phyloP scores from a whole-genome alignment of 2,113 vertebrate genomes.

The Talpa occidentalis region DNA sequence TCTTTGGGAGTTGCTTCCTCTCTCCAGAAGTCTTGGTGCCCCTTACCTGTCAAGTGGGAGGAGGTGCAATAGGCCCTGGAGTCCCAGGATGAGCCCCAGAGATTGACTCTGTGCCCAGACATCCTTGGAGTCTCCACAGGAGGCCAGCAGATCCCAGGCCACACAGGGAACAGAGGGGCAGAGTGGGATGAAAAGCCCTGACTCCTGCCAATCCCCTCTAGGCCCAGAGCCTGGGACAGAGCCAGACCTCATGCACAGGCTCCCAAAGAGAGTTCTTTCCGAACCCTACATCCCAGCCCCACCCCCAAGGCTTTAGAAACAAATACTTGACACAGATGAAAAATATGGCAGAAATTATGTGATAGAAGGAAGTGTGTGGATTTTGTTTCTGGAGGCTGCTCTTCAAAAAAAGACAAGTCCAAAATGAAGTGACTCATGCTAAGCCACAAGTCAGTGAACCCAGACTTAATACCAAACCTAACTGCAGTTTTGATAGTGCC shows the following conservation, averaged over 20 bases:
- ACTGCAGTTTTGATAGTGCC: neutral
- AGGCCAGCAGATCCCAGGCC: neutral
- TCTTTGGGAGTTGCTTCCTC: neutral
- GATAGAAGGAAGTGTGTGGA: neutral
- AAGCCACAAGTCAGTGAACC: neutral
- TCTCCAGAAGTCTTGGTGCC: neutral
- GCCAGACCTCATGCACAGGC: neutral
- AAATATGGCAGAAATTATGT: neutral
- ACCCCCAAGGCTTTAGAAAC: neutral
- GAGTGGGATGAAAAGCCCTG: neutral
- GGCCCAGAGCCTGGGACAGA: neutral
- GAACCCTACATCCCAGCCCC: neutral
- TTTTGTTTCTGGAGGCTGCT: neutral
- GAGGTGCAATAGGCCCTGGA: neutral
- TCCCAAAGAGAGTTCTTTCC: neutral
- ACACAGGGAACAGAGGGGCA: neutral
- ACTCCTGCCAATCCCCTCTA: rapidly evolving
- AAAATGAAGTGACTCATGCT: neutral
- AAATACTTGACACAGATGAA: neutral
- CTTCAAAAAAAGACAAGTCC: neutral
- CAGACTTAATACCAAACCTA: too few relatives aligned
- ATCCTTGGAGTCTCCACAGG: neutral
- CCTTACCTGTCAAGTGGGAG: neutral
- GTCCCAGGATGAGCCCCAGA: neutral
- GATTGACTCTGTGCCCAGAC: neutral